These are phyloP conservation scores for Metopolophium dirhodum DNA, from an alignment of 1,140 invertebrate species.

Conservation along the genomic window DNA sequence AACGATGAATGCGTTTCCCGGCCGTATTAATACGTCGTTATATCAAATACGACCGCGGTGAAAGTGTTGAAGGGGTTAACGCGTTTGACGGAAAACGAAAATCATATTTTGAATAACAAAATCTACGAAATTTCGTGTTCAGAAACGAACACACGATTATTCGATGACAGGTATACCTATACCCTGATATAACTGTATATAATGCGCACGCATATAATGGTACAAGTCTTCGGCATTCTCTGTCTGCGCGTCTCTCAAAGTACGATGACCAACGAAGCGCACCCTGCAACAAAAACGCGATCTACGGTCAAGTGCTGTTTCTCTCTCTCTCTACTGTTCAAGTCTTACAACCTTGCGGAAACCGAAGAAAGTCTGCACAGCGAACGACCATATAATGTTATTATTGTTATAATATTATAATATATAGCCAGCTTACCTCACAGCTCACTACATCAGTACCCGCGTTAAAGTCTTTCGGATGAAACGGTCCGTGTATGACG, in stretches of 20 bases:
- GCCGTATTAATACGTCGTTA: slow-evolving; percentile 39
- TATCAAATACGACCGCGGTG: background rate
- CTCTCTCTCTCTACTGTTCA: background rate
- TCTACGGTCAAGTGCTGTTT: background rate
- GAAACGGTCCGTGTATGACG: background rate
- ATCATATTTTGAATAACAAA: background rate
- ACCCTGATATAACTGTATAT: background rate
- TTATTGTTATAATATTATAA: background rate
- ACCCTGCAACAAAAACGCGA: background rate
- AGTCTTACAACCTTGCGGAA: background rate
- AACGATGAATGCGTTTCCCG: slow-evolving; percentile 14
- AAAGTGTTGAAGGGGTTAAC: slow-evolving; percentile 34
- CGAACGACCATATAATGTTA: background rate
- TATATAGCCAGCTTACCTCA: background rate
- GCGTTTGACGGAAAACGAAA: background rate
- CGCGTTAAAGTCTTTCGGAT: background rate
- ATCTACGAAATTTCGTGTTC: slow-evolving; percentile 7
- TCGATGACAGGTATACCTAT: background rate
- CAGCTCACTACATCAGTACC: background rate
- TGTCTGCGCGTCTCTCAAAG: background rate
- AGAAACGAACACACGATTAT: background rate
- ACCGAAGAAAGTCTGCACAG: background rate
- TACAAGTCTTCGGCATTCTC: background rate
- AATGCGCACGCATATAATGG: background rate
- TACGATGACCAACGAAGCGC: background rate